Base-by-base conservation (phyloP, 2,888 invertebrate species). In the Encarsia formosa region DNA sequence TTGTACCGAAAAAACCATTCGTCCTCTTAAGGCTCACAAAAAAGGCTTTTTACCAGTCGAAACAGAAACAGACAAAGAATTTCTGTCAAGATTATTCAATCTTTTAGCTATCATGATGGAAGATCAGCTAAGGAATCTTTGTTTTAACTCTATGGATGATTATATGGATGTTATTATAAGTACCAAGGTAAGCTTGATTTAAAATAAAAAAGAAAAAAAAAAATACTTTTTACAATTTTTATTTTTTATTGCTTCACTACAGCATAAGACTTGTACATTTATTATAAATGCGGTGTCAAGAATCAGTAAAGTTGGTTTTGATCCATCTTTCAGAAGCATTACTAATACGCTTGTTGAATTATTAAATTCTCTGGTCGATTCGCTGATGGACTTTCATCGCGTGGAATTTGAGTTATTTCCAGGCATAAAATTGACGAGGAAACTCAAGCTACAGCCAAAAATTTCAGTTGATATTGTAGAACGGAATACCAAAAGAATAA, bases 71-170 rank as follows among this genome's bases (percentile, higher is more conserved):
- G 83, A 86, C 58, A 79, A 78, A 16, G 78, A 78, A 13, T 80
- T 83, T 68, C 81, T 88, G 71, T 82, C 81, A 61, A 82, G 83
- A 38, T 93, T 93, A 73, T 94, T 88, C 70, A 87, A 92, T 70
- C 88, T 91, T 63, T 83, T 92, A 2, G 87, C 87, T 1, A 85
- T 87, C 23, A 78, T 94, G 34, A 95, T 95, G 95, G 89, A 91
- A 1, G 85, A 85, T 63, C 90, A 93, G 64, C 76, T 96, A 50
- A 91, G 93, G 70, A 83, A 83, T 19, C 73, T 94, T 26, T 89
- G 90, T 60, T 76, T 91, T 35, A 82, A 85, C 62, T 93, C 93
- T 4, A 80, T 94, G 64, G 77, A 81, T 42, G 87, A 88, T 59
- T 94, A 84, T 67, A 84, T 87, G 1, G 77, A 86, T 43, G 89